Evolutionary conservation across 2,888 invertebrate genomes (phyloP), one percentile per base, ranked within the genome.

Genomic region (Lampropteryx suffumata): DNA sequence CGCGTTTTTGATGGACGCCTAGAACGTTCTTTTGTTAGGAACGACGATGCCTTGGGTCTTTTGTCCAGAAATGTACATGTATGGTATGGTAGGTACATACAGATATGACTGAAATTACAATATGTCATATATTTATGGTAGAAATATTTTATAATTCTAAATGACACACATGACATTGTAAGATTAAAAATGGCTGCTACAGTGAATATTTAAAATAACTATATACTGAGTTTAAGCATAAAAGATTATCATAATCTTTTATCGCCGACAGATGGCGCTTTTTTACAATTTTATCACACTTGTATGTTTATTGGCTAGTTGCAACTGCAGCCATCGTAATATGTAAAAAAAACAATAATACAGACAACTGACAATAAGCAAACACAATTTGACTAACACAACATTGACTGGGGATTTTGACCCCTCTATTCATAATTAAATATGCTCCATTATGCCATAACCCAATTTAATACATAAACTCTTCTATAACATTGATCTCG

Each of bases 51-150:
- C n/a, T n/a, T n/a, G n/a, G n/a, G n/a, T n/a, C n/a, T n/a, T n/a
- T 17, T 17, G 17, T 17, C 17, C 17, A 17, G 4, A 3, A 17
- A 3, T 17, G 17, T 17, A 17, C 17, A 17, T 17, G 17, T 4
- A 2, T 3, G 2, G 4, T 3, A 3, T 17, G 4, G 2, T 17
- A 17, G n/a, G n/a, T 17, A 17, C 29, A 29, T 32, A 39, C 9
- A 39, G 44, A 50, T 50, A 50, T 50, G 50, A 50, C 39, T 39
- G n/a, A 40, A 30, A 34, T 44, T n/a, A n/a, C 44, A 44, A 50
- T 44, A 40, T 13, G 12, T 37, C 34, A 13, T 29, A 14, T 11
- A 37, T 11, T 11, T 26, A 21, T 17, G 8, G 11, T 11, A 27
- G n/a, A 11, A 24, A 12, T 40, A 34, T 10, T 0, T 21, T 13